Conservation (phyloP, 1,140 invertebrate species). For the Bombus confusus region DNA sequence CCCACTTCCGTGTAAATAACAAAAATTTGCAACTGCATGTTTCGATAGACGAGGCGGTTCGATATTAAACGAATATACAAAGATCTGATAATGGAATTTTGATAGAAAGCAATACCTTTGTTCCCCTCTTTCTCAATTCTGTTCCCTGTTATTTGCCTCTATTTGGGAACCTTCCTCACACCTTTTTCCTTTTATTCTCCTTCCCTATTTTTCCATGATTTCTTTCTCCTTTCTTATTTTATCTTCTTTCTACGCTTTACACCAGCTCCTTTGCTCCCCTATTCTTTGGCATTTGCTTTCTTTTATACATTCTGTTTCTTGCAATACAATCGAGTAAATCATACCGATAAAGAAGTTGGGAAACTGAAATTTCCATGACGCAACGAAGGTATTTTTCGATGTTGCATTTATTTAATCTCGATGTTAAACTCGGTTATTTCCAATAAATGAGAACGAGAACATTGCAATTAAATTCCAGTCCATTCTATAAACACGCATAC, state of each 20-base stretch:
- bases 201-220: background rate
- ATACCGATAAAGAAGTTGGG: background rate
- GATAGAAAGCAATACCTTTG: no score
- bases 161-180: background rate
- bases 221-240: background rate
- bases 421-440: background rate
- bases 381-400: background rate
- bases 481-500: background rate
- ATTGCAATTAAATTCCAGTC: conserved; percentile 12
- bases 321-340: background rate
- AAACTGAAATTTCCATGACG: background rate
- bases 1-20: background rate
- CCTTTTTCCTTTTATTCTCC: background rate
- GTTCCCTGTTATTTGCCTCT: background rate
- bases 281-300: background rate
- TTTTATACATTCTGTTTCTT: background rate
- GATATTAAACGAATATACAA: background rate
- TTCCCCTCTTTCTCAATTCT: background rate
- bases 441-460: background rate
- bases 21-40: background rate
- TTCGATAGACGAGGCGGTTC: background rate
- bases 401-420: background rate
- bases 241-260: no score
- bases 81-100: background rate
- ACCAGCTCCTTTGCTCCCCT: no score